Evolutionary conservation across 2,888 invertebrate species (phyloP), one percentile per base, ranked within the genome.

Genomic region (Drosophila leonis): DNA sequence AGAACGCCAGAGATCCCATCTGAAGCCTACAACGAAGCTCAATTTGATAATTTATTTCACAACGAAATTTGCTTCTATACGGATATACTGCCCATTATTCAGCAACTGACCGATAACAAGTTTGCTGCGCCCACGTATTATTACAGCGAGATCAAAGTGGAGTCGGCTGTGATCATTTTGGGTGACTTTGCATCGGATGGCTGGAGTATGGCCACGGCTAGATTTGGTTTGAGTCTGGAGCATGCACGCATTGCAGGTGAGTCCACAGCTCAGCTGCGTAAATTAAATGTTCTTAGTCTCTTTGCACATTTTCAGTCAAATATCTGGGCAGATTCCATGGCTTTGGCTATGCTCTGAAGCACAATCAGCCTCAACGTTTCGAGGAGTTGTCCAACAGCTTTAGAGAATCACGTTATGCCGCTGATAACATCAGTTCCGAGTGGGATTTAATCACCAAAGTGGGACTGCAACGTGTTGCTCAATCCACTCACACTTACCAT

Each of bases 261-360:
- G 51, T 18, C 1, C 1, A 4, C 4, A 4, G 4, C 24, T 18
- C 5, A n/a, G 20, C 3, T 12, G n/a, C 24, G 9, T 31, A 2
- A 37, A 13, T 5, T 3, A 20, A 20, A 10, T 35, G 7, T 7
- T n/a, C 4, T 12, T 13, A 10, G 33, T 10, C n/a, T 7, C 12
- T 12, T 15, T 15, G 15, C 0, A 18, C 42, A 18, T 7, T 27
- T 68, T 31, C 48, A 81, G 91, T 88, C 0, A 83, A 89, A 51
- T 86, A 88, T 42, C 64, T 93, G 70, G 93, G 91, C 1, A 61
- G 57, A 27, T 93, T 93, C 35, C 93, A 93, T 84, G 93, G 92
- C 9, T 68, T 88, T 13, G 81, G 90, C n/a, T 93, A 90, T 55
- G 93, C 92, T 0, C 37, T 92, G 31, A 91, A 91, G 44, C 52